Evolutionary conservation across 2,797 vertebrate species (phyloP), one percentile per base, ranked within the genome.

Genomic region (Molossus alvarezi): DNA sequence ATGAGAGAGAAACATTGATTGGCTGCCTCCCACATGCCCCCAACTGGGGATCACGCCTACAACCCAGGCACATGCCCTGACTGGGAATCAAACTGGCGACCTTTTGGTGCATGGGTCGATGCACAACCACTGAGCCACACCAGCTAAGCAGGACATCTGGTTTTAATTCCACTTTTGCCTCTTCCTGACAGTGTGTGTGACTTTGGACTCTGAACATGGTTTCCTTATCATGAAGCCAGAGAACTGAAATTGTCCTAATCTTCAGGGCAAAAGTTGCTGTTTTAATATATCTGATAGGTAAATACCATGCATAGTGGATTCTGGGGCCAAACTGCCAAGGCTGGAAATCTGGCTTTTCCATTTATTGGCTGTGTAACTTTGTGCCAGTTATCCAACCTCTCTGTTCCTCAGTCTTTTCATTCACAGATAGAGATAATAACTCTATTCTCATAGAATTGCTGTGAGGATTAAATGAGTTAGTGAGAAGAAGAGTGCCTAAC

Each of bases 391-490:
- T 11, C 45, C 48, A 60, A 64, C 27, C 27, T 72, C 37, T 86
- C 41, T 90, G 9, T 58, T 89, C 1, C 55, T 55, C 33, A 20
- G 29, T 64, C 20, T 83, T 37, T 79, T 88, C 64, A 53, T 65
- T 94, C 55, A 91, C 41, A 62, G 76, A 58, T 2, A 5, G 25
- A 93, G 60, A 45, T 29, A 29, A 20, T 21, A 27, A 45, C n/a
- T 60, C 6, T 81, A 51, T 84, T 84, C 12, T 64, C 29, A 71
- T 21, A 81, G 48, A 33, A 37, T 8, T 92, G 25, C 21, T 85
- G 23, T 91, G 48, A 76, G 72, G 76, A 87, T 85, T 81, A 67
- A 87, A 65, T 48, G 76, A 89, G 9, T 25, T 77, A 58, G 67
- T 91, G 77, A 72, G 55, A 95, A 14, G 23, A 90, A 71, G 45